phyloP scores from a whole-genome alignment of 2,113 vertebrate species.

The Uria aalge region DNA sequence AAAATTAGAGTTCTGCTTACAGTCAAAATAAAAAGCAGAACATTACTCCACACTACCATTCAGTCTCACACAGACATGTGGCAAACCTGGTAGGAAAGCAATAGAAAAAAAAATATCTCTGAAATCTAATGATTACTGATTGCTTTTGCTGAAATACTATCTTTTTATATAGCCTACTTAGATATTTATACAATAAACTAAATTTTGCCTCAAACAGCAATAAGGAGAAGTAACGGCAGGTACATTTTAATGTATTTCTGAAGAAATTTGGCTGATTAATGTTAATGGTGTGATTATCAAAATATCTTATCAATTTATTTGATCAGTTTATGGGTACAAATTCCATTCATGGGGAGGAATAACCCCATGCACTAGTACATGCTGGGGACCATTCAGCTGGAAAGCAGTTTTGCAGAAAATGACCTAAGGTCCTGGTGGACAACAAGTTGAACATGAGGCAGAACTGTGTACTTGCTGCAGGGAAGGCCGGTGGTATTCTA shows the following conservation, averaged over 20 bases:
- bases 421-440: not conserved
- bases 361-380: not conserved
- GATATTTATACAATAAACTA: not conserved
- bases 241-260: not conserved
- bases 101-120: not conserved
- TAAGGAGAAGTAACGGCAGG: not conserved
- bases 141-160: not conserved
- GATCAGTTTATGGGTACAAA: not conserved
- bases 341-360: not conserved
- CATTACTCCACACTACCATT: not conserved
- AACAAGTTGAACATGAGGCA: not conserved
- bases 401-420: not conserved
- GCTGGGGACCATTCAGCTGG: not conserved
- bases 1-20: not conserved
- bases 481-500: not conserved
- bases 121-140: not conserved
- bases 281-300: not conserved
- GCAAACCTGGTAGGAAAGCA: not conserved
- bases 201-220: not conserved
- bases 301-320: not conserved
- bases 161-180: not conserved
- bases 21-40: not conserved
- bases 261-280: not conserved
- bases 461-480: not conserved
- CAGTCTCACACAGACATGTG: not conserved